A percentile compares a stretch with the other conserved stretches of the same genome.
phyloP scores from a whole-genome alignment of 2,113 vertebrate species.

The Osmerus mordax region DNA sequence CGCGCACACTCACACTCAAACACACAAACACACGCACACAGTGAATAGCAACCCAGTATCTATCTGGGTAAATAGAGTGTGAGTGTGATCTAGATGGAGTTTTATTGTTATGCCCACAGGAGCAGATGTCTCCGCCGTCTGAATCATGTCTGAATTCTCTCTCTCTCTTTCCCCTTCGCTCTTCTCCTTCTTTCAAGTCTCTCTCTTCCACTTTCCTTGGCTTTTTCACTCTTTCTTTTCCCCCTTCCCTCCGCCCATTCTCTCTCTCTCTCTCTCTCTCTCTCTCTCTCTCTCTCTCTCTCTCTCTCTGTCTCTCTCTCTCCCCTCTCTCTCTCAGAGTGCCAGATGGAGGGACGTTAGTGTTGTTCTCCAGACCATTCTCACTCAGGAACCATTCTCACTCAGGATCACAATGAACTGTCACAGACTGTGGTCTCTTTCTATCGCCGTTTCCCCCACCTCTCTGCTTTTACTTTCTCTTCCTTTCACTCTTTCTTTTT shows the following conservation, averaged over 20 bases:
- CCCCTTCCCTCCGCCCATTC: conserved; percentile 1
- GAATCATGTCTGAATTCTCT: conserved; percentile 57
- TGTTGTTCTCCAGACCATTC: too few species aligned
- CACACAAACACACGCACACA: conserved; percentile 14
- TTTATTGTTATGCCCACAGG: conserved; percentile 74
- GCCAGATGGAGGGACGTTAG: too few species aligned
- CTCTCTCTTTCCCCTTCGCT: not conserved
- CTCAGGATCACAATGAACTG: not conserved
- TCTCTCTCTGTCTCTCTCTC: too few species aligned
- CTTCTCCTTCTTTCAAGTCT: not conserved
- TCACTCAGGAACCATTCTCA: too few species aligned
- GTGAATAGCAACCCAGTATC: conserved; percentile 48
- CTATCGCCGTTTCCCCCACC: not conserved
- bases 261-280: conserved; percentile 4
- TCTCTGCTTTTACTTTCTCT: conserved; percentile 52
- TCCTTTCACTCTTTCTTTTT: conserved; percentile 27
- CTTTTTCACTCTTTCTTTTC: conserved; percentile 23
- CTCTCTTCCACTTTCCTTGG: not conserved
- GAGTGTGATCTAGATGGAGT: conserved; percentile 66
- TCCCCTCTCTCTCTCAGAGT: conserved; percentile 24
- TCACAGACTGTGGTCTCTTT: not conserved
- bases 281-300: conserved; percentile 35
- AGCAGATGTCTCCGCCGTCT: conserved; percentile 75
- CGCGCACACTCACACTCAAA: conserved; percentile 11
- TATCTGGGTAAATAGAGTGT: conserved; percentile 42